These are phyloP conservation scores for Heliconius himera DNA, from an alignment of 1,140 invertebrate species.

Conservation along the genomic window DNA sequence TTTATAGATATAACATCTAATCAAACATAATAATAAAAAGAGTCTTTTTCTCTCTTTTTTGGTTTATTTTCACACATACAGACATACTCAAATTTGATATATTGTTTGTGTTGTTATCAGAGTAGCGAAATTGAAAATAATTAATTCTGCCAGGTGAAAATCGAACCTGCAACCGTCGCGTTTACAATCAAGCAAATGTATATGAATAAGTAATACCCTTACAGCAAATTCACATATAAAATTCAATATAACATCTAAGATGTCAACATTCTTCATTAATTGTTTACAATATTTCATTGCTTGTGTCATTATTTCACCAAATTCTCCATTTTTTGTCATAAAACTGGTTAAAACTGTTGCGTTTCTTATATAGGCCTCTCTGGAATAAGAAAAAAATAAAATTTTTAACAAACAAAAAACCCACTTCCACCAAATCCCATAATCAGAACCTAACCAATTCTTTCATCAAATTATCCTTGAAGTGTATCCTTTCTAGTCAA, in stretches of 20 bases:
- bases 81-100: too few relatives aligned
- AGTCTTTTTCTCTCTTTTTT: neutral
- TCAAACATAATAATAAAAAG: too few relatives aligned
- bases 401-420: neutral
- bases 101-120: too few relatives aligned
- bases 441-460: too few relatives aligned
- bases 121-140: too few relatives aligned
- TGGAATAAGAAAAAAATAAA: conserved; percentile 36
- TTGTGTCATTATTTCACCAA: conserved; percentile 20
- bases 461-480: too few relatives aligned
- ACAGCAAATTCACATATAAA: conserved; percentile 58
- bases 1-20: too few relatives aligned
- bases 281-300: conserved; percentile 30
- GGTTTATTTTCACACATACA: neutral
- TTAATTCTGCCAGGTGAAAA: too few relatives aligned
- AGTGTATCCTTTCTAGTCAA: too few relatives aligned
- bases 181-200: too few relatives aligned
- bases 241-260: conserved; percentile 39
- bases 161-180: too few relatives aligned
- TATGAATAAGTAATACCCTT: conserved; percentile 27
- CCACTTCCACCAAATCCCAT: too few relatives aligned
- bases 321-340: conserved; percentile 8
- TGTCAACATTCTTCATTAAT: conserved; percentile 15
- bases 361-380: conserved; percentile 47
- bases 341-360: conserved; percentile 22